Percentiles rank a stretch among this genome's conserved stretches.
Conservation (phyloP, 2,888 invertebrate genomes). For the Phanerotoma sp. region DNA sequence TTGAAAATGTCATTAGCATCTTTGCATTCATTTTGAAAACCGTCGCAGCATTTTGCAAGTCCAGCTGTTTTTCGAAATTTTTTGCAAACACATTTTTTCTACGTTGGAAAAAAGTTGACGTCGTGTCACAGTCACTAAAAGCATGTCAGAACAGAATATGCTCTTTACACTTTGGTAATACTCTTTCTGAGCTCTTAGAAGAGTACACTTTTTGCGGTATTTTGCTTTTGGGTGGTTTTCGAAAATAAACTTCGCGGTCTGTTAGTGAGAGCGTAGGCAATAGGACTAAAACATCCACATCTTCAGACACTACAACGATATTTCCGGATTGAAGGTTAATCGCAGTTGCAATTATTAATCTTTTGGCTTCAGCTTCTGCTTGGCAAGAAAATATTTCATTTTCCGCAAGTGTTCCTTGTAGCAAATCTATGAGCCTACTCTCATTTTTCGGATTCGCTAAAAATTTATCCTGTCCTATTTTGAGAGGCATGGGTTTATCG, state of each 20-base stretch:
- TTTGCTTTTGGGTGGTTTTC: conserved; percentile 37
- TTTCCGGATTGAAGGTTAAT: background rate
- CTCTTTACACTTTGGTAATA: conserved; percentile 35
- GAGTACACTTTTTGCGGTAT: conserved; percentile 33
- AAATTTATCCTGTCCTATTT: conserved; percentile 29
- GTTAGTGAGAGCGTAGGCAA: background rate
- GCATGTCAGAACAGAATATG: conserved; percentile 3
- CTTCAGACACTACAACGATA: background rate
- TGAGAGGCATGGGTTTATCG: background rate
- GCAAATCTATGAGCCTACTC: conserved; percentile 43
- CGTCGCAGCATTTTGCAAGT: too few relatives aligned
- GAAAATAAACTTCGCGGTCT: background rate
- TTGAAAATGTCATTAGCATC: too few relatives aligned
- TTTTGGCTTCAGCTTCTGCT: conserved; percentile 38
- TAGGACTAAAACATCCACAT: background rate
- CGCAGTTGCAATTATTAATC: conserved; percentile 40
- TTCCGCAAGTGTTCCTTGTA: conserved; percentile 36
- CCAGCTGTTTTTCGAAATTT: conserved; percentile 25
- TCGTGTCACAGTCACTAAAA: conserved; percentile 35
- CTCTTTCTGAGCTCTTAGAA: conserved; percentile 35
- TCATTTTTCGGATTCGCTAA: conserved; percentile 44
- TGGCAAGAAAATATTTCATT: conserved; percentile 43
- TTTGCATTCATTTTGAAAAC: too few relatives aligned
- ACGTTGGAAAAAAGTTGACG: conserved; percentile 34
- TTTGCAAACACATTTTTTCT: conserved; percentile 35